Evolutionary conservation across 2,888 invertebrate genomes (phyloP), one percentile per base, ranked within the genome.

Genomic region (Stenchaetothrips biformis): DNA sequence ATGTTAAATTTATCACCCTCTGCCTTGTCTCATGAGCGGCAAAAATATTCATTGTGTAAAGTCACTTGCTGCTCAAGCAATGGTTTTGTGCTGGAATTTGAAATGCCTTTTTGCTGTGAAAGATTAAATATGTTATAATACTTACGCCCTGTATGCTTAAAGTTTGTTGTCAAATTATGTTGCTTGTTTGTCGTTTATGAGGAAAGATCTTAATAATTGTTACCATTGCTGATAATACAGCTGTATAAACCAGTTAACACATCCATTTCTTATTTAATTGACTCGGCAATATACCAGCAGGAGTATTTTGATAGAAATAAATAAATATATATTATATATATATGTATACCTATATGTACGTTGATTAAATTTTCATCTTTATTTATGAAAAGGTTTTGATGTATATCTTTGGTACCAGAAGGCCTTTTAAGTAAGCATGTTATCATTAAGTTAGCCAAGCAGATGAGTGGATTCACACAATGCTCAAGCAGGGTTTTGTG

Each of bases 291-390:
- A 74, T 74, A 74, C 67, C 67, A 74, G 67, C 67, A 74, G 67
- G 67, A 74, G 67, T 74, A 74, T 74, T 74, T 74, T 74, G 21
- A 74, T 74, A 74, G 67, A 74, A 21, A 74, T 74, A 74, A 21
- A 21, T 67, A 21, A 21, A 67, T 13, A 59, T 59, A 59, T 59
- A 59, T 59, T 37, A 59, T 59, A 59, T 59, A 59, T 13, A 59
- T 59, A 16, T 59, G 18, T 59, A 59, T 18, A 59, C 25, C 21
- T 74, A 74, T 74, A 25, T 25, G 67, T 74, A 74, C 11, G 67
- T 74, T 74, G 67, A 74, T 25, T 74, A 74, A 74, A 74, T 74
- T 59, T 74, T 74, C 67, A 74, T 74, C 67, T 74, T 25, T 74
- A 74, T 74, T 74, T 74, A 74, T 74, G 21, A 74, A 74, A 74